Evolutionary conservation across 1,140 invertebrate species (phyloP), one percentile per base, ranked within the genome.

Genomic region (Anastrepha obliqua): DNA sequence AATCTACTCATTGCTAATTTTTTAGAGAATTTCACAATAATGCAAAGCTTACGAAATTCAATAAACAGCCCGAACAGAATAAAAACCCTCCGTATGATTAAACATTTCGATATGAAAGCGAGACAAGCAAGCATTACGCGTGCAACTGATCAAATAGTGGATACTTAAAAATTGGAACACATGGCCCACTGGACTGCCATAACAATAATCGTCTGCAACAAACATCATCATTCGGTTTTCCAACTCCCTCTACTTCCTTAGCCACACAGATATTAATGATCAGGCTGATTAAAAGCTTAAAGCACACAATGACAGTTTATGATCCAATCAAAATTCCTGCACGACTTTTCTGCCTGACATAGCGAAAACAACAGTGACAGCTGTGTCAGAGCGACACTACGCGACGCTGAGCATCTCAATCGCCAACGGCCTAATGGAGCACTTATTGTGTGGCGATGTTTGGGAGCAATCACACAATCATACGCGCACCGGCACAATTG

Each of bases 311-410:
- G 85, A 86, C 85, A 65, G 85, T 86, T 86, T 86, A 86, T 86
- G 85, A 65, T 60, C 58, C 85, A 62, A 86, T 86, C 85, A 65
- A 86, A 86, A 86, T 86, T 86, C 85, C 85, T 47, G 62, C 85
- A 86, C 85, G 85, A 86, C 59, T 85, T 62, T 65, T 29, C 29
- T 62, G 59, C 13, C 62, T 81, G 74, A 81, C 74, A 81, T 55
- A 8, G 74, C 47, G n/a, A 70, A 8, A 44, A 70, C 17, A 13
- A 70, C 42, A 47, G 9, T 51, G 42, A 81, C 47, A 81, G 47
- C 47, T n/a, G 47, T 51, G 74, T 81, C 39, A 81, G 11, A 55
- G 44, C 47, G 47, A 47, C 42, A 17, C 13, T 39, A 74, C 39
- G 29, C 42, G 5, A 4, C 74, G 47, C 44, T 81, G 74, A 81